Conservation (phyloP, 1,140 invertebrate species). For the Conus ventricosus region DNA sequence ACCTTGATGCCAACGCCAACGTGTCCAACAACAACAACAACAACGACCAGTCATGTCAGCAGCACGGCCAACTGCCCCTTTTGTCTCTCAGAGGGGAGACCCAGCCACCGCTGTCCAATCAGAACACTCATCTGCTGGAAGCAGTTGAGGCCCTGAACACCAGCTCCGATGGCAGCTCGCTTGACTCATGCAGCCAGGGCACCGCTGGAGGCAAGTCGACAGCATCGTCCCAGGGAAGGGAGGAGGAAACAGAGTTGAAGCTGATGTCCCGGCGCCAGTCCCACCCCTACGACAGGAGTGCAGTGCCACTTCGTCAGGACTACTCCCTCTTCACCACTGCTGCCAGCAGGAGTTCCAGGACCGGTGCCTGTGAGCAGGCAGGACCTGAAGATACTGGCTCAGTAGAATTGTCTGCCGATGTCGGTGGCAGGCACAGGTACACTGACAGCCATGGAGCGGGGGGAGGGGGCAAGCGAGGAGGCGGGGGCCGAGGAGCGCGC, state of each 20-base stretch:
- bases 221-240: neutral
- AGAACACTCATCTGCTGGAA: neutral
- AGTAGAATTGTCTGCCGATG: neutral
- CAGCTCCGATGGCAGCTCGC: neutral
- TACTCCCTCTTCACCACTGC: slow-evolving; percentile 9
- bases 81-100: neutral
- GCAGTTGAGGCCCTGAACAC: neutral
- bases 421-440: neutral
- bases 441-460: neutral
- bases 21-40: slow-evolving; percentile 29
- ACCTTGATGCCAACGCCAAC: slow-evolving; percentile 32
- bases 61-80: neutral
- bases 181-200: neutral
- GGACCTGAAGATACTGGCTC: neutral
- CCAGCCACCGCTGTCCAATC: neutral
- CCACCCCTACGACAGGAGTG: neutral
- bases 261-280: neutral
- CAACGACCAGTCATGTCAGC: slow-evolving; percentile 16
- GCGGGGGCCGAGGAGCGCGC: neutral
- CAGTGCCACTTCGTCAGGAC: neutral
- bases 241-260: neutral
- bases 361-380: neutral
- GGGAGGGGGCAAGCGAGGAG: neutral
- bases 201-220: neutral
- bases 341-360: neutral